Conservation (phyloP, 2,797 vertebrate genomes). For the Tragelaphus oryx region DNA sequence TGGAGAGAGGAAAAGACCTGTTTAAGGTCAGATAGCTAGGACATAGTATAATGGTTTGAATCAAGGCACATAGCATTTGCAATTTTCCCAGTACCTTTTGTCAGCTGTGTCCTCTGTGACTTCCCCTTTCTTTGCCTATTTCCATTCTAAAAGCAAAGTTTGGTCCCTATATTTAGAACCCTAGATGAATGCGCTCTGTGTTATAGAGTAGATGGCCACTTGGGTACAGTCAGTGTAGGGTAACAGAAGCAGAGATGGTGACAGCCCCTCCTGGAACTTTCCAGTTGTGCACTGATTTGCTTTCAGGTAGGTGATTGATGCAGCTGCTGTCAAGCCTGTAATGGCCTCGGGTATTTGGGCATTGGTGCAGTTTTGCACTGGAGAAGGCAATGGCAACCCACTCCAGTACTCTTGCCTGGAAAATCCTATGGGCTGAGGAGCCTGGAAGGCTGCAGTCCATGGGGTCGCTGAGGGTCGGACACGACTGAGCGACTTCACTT, state of each 20-base stretch:
- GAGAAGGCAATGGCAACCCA: no score
- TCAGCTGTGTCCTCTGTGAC: background rate
- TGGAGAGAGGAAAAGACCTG: background rate
- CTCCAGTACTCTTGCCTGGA: no score
- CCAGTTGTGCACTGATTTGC: conserved; percentile 11
- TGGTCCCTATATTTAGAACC: conserved; percentile 27
- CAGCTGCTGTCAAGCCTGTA: background rate
- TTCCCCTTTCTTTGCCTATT: background rate
- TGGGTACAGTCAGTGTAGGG: background rate
- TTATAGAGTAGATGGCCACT: background rate
- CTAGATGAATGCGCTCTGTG: background rate
- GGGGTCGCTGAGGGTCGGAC: no score
- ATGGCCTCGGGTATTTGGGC: conserved; percentile 10
- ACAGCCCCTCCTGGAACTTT: background rate
- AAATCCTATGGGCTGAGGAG: no score
- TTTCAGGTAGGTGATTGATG: conserved; percentile 14
- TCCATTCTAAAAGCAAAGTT: background rate
- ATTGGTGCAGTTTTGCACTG: background rate
- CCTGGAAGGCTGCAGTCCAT: no score
- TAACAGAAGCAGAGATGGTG: conserved; percentile 3
- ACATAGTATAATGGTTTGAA: background rate
- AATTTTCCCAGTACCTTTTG: conserved; percentile 14
- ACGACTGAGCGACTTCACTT: no score
- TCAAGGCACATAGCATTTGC: background rate
- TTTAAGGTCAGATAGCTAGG: conserved; percentile 3